phyloP scores from a whole-genome alignment of 2,888 invertebrate species.

The Trachelus iudaicus region DNA sequence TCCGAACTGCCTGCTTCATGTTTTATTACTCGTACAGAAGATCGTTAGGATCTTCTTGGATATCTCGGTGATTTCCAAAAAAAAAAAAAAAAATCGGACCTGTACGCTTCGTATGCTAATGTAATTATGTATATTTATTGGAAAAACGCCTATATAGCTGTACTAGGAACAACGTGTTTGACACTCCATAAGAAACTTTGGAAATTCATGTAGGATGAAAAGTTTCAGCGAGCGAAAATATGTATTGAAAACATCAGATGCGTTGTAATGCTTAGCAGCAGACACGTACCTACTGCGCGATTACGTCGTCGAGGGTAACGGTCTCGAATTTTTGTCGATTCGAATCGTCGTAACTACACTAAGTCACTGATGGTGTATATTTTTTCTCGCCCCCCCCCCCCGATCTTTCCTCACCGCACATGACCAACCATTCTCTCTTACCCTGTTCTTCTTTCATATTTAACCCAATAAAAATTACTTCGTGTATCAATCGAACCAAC shows the following conservation, averaged over 20 bases:
- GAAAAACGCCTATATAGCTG: background rate
- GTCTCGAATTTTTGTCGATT: background rate
- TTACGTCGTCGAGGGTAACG: background rate
- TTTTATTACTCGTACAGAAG: background rate
- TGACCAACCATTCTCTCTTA: no score
- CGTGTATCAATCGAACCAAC: no score
- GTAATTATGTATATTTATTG: slow-evolving; percentile 15
- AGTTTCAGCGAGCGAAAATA: background rate
- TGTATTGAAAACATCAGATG: background rate
- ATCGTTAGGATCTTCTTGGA: background rate
- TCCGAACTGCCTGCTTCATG: background rate
- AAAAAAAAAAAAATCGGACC: slow-evolving; percentile 14
- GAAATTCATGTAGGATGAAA: background rate
- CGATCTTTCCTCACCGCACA: no score
- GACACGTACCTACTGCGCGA: background rate
- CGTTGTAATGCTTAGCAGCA: background rate
- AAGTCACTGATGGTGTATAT: background rate
- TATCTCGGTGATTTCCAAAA: slow-evolving; percentile 17
- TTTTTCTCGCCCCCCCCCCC: no score
- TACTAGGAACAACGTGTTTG: background rate
- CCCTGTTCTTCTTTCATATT: no score
- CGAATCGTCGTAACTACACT: background rate
- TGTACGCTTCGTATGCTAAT: slow-evolving; percentile 29
- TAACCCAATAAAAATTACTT: no score
- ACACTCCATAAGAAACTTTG: background rate